phyloP scores from a whole-genome alignment of 2,797 vertebrate genomes.

The Sebastes alutus region DNA sequence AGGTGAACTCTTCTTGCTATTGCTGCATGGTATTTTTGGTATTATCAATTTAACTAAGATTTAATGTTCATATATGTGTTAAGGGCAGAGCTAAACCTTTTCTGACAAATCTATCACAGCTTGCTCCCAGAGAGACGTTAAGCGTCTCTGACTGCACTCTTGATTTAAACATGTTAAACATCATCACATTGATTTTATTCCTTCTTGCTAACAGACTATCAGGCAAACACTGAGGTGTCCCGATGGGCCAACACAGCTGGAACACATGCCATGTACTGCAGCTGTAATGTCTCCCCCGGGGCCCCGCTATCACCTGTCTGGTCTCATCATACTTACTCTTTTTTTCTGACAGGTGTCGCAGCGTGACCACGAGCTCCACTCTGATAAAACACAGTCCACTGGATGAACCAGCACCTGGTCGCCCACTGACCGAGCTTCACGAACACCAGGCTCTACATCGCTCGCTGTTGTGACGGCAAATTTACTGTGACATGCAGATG shows the following conservation, averaged over 20 bases:
- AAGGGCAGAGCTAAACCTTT: not conserved
- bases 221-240: not conserved
- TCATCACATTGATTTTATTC: not conserved
- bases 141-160: not conserved
- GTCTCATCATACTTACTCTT: slow-evolving; percentile 76
- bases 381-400: slow-evolving; percentile 85
- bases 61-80: too few species aligned
- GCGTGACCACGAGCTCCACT: slow-evolving; percentile 90
- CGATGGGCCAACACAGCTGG: not conserved
- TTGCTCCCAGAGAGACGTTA: not conserved
- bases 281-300: not conserved
- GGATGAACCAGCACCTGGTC: slow-evolving; percentile 60
- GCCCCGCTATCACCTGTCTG: not conserved
- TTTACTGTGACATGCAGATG: slow-evolving; percentile 43
- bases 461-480: slow-evolving; percentile 23
- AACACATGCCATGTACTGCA: not conserved
- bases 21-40: not conserved
- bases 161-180: not conserved
- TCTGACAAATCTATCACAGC: not conserved
- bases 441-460: slow-evolving; percentile 31
- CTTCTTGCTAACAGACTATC: not conserved
- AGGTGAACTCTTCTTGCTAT: not conserved
- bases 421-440: slow-evolving; percentile 56
- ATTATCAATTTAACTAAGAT: not conserved
- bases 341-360: slow-evolving; percentile 92